Conservation (phyloP, 2,797 vertebrate species). For the Neoniphon sammara region DNA sequence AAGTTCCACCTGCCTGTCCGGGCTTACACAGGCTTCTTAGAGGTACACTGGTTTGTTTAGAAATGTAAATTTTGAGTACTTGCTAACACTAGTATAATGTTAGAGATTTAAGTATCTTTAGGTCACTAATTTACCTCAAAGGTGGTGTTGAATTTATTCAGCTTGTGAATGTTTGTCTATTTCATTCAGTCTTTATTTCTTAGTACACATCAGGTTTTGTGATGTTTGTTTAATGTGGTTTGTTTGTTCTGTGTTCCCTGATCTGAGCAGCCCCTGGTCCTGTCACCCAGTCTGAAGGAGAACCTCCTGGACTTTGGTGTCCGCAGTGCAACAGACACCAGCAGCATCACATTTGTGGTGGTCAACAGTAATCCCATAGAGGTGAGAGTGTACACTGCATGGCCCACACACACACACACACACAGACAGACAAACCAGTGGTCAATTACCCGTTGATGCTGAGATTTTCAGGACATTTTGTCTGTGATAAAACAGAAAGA, state of each 20-base stretch:
- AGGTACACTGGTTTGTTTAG: slow-evolving; percentile 82
- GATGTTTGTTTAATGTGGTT: slow-evolving; percentile 4
- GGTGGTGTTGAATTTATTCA: background rate
- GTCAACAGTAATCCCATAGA: slow-evolving; percentile 99
- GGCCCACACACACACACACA: background rate
- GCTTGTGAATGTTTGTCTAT: background rate
- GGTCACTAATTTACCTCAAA: background rate
- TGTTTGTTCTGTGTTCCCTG: background rate
- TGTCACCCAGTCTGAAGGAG: slow-evolving; percentile 90
- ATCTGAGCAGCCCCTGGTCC: slow-evolving; percentile 87
- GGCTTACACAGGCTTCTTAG: slow-evolving; percentile 97
- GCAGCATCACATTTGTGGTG: slow-evolving; percentile 91
- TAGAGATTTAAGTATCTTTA: background rate
- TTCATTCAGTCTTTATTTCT: background rate
- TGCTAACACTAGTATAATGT: background rate
- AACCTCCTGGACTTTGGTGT: slow-evolving; percentile 94
- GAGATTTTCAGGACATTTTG: background rate
- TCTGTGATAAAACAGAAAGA: background rate
- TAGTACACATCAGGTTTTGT: background rate
- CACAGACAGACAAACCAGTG: background rate
- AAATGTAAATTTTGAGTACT: background rate
- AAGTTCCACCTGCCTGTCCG: slow-evolving; percentile 97
- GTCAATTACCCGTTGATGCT: background rate
- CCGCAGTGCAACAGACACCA: slow-evolving; percentile 92
- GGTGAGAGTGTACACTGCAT: slow-evolving; percentile 80